phyloP scores from a whole-genome alignment of 1,140 invertebrate genomes.

The Brevipalpus yothersi region DNA sequence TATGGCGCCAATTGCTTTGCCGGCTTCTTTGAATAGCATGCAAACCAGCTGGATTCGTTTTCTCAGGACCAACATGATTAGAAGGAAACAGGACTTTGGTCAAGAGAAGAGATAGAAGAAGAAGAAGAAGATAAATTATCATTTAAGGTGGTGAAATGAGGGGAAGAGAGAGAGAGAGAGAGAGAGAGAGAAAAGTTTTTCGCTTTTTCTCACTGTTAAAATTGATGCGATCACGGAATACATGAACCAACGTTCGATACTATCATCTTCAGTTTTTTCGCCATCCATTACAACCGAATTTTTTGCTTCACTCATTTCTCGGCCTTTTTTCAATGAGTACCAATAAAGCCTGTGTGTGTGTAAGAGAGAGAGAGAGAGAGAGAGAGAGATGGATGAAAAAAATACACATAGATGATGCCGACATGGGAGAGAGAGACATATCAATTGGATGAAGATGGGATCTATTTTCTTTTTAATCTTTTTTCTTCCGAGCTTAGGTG shows the following conservation, averaged over 20 bases:
- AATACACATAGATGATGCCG: no score
- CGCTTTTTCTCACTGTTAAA: conserved; percentile 27
- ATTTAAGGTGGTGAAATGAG: background rate
- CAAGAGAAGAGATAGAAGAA: conserved; percentile 7
- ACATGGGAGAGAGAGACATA: no score
- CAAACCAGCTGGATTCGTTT: conserved; percentile 28
- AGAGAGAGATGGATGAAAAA: no score
- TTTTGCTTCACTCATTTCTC: background rate
- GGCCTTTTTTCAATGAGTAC: no score
- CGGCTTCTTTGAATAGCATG: conserved; percentile 37
- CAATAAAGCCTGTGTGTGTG: no score
- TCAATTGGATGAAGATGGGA: no score
- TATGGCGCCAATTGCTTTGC: conserved; percentile 40
- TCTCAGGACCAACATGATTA: conserved; percentile 43
- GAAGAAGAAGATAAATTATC: conserved; percentile 3
- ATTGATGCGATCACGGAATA: conserved; percentile 26
- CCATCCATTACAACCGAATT: background rate
- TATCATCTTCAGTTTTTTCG: background rate
- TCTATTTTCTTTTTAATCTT: no score
- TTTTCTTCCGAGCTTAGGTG: no score
- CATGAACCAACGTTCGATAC: background rate
- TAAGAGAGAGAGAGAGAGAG: no score
- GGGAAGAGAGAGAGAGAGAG: background rate
- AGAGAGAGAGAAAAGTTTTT: no score
- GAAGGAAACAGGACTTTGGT: conserved; percentile 28